Evolutionary conservation across 2,113 vertebrate species (phyloP).

Genomic region (Ivindomyrus marchei): DNA sequence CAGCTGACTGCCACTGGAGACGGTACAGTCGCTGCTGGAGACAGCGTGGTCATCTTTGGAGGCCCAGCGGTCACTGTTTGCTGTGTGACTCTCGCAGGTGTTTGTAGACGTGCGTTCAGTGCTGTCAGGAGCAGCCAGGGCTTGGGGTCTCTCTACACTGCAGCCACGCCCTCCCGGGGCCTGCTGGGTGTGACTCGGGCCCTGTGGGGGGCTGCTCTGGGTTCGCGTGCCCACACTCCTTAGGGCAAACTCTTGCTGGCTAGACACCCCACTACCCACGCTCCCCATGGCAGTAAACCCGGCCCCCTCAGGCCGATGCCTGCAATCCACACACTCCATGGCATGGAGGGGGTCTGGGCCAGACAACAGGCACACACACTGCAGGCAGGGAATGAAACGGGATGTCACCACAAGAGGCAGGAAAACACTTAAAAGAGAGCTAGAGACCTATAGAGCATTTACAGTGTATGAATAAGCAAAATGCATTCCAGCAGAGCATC

Average conservation of each 20-base stretch:
- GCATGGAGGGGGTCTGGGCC: constrained; percentile 39
- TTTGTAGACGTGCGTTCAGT: constrained; percentile 30
- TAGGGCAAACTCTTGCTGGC: constrained; percentile 75
- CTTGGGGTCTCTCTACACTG: constrained; percentile 43
- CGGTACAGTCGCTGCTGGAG: neutral
- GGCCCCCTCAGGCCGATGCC: constrained; percentile 62
- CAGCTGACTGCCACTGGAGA: constrained; percentile 39
- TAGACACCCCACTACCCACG: constrained; percentile 71
- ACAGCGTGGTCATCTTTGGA: constrained; percentile 39
- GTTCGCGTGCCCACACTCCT: constrained; percentile 75
- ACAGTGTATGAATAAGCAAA: neutral
- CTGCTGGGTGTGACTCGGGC: constrained; percentile 25
- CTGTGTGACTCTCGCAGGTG: neutral
- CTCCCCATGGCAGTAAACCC: constrained; percentile 66
- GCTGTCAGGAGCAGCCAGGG: constrained; percentile 29
- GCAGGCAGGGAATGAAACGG: neutral
- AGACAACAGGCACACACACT: constrained; percentile 43
- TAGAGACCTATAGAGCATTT: neutral
- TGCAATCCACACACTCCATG: constrained; percentile 66
- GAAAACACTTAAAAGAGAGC: neutral
- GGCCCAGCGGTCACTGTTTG: constrained; percentile 47
- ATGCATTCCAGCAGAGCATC: neutral
- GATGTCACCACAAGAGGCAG: neutral
- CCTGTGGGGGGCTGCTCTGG: constrained; percentile 35
- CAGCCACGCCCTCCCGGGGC: constrained; percentile 34